Evolutionary conservation across 2,113 vertebrate genomes (phyloP).

Genomic region (Atrichornis clamosus): DNA sequence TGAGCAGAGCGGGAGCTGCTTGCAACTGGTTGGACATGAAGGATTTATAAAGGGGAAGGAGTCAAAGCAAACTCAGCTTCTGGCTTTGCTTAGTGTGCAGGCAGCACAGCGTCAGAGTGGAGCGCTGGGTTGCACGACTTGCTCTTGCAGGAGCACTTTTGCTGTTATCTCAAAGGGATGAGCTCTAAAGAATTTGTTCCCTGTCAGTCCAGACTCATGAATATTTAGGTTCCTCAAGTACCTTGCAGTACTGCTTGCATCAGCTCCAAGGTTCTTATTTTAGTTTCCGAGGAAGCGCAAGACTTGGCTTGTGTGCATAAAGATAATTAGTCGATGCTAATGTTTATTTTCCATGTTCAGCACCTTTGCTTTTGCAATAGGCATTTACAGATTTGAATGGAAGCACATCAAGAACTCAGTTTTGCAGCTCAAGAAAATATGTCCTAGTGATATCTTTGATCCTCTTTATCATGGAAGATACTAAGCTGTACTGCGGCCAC

Average conservation of each 20-base stretch:
- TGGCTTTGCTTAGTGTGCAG: neutral
- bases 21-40: neutral
- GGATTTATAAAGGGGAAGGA: neutral
- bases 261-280: slow-evolving; percentile 30
- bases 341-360: neutral
- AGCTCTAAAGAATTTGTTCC: slow-evolving; percentile 25
- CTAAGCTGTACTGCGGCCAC: neutral
- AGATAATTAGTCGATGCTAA: slow-evolving; percentile 18
- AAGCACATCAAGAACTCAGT: neutral
- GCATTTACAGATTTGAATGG: neutral
- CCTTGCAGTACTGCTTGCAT: neutral
- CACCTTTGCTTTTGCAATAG: slow-evolving; percentile 14
- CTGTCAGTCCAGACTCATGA: slow-evolving; percentile 6
- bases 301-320: neutral
- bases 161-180: slow-evolving; percentile 22
- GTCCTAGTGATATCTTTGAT: neutral
- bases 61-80: neutral
- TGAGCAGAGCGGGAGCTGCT: accelerated
- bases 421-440: neutral
- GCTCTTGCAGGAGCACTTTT: neutral
- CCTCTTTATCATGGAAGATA: neutral
- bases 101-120: neutral
- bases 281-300: neutral
- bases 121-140: neutral
- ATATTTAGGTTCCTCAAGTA: slow-evolving; percentile 24